phyloP scores from a whole-genome alignment of 1,140 invertebrate species.

The Rhopalosiphum maidis region DNA sequence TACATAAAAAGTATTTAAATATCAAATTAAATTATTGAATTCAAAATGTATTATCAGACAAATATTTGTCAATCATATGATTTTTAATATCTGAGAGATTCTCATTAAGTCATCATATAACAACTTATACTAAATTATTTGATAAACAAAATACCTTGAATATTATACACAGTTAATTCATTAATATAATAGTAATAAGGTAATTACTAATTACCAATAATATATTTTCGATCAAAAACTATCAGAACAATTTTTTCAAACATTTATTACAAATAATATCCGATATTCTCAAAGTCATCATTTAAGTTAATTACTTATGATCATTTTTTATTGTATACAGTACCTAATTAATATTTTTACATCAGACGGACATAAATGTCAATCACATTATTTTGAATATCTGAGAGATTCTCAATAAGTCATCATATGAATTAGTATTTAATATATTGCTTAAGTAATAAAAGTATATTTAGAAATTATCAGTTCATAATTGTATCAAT shows the following conservation, averaged over 20 bases:
- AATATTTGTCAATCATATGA: constrained; percentile 27
- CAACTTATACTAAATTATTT: not conserved
- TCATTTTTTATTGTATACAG: not conserved
- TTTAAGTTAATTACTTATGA: not conserved
- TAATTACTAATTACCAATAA: not conserved
- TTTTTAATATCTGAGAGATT: constrained; percentile 49
- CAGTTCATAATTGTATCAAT: constrained; percentile 40
- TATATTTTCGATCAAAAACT: not conserved
- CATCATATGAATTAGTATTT: constrained; percentile 16
- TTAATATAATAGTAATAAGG: not conserved
- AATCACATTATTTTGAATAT: constrained; percentile 31
- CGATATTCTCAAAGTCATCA: constrained; percentile 39
- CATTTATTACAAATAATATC: constrained; percentile 20
- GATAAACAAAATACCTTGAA: not conserved
- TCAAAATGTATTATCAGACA: constrained; percentile 22
- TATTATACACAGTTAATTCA: not conserved
- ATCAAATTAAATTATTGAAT: not conserved
- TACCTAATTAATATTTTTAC: not conserved
- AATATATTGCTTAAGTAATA: not conserved
- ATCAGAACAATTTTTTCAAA: not conserved
- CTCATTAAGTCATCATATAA: constrained; percentile 51
- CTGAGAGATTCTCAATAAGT: constrained; percentile 54
- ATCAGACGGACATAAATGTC: constrained; percentile 26
- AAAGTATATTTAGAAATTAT: not conserved
- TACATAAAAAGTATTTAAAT: not conserved